These are phyloP conservation scores for Phragmatobia fuliginosa DNA, from an alignment of 2,888 invertebrate genomes.

Conservation along the genomic window DNA sequence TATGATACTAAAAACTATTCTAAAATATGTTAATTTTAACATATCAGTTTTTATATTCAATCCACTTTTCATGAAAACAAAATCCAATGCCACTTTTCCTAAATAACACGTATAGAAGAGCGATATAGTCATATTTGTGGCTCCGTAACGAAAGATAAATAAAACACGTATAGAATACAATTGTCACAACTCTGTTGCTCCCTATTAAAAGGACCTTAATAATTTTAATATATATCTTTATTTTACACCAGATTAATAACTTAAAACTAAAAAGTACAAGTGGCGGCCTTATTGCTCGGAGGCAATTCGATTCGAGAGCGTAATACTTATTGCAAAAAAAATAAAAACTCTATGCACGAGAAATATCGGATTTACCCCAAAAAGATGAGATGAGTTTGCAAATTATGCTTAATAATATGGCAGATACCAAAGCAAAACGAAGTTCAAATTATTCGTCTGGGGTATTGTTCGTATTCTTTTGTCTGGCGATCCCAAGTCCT, in stretches of 20 bases:
- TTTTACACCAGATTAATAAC: too few relatives aligned
- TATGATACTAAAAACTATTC: not conserved
- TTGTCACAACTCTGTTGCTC: not conserved
- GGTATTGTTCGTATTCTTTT: conserved; percentile 45
- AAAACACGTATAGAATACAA: not conserved
- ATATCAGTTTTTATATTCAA: not conserved
- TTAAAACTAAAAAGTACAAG: too few relatives aligned
- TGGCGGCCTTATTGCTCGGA: too few relatives aligned
- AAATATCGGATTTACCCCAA: not conserved
- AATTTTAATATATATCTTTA: too few relatives aligned
- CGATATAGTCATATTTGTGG: too few relatives aligned
- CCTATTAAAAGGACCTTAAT: too few relatives aligned
- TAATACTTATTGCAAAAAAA: conserved; percentile 1
- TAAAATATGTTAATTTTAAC: not conserved
- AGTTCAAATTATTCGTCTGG: conserved; percentile 38
- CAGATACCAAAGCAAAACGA: conserved; percentile 18
- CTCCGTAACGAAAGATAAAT: too few relatives aligned
- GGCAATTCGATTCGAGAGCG: too few relatives aligned
- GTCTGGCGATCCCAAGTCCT: conserved; percentile 30
- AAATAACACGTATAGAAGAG: too few relatives aligned
- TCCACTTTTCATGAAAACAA: not conserved
- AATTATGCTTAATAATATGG: not conserved
- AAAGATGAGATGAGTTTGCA: not conserved
- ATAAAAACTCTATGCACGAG: not conserved
- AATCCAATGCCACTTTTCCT: not conserved